Base-by-base conservation (phyloP, 2,797 vertebrate species). In the Halcyon chelicuti region DNA sequence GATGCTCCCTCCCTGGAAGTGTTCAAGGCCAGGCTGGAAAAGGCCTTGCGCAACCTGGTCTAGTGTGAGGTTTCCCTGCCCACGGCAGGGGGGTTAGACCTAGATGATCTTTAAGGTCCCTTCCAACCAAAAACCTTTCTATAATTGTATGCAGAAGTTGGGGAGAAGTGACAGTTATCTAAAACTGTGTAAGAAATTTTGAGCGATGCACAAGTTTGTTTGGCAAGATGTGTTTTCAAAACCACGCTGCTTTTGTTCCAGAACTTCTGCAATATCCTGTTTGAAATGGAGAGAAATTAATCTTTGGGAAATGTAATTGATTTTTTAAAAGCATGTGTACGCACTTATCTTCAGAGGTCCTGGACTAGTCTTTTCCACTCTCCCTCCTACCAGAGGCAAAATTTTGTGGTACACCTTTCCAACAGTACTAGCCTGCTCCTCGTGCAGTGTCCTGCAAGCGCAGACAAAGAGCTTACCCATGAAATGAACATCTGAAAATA, bases 251-350 rank as follows among this genome's bases (percentile, higher is more conserved):
- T 93, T 55, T 79, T 0, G 0, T 55, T 73, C 33, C 57, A 68
- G 29, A 80, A 73, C 29, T 57, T 86, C 65, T 65, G 22, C 29
- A 49, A 67, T 39, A 65, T 22, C 20, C 60, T 80, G 21, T 33
- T 37, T 77, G 60, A 89, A 92, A 87, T 12, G 5, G 63, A 87
- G 31, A 91, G 18, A 67, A 87, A 83, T 47, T 79, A 5, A 79
- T 67, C 37, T 80, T 33, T 44, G 14, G 49, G 31, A 91, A 92
- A 23, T 15, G 0, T 49, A 95, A 60, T 2, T 3, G 3, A 60
- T 46, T 79, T 87, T 82, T 51, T 8, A 10, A 17, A 87, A 87
- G 22, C 8, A 2, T n/a, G 4, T 10, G 9, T 29, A 51, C 3
- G 35, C 19, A 65, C 2, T 0, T 44, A 74, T 35, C 40, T 88